Conservation (phyloP, 2,113 vertebrate species). For the Nanorana parkeri region DNA sequence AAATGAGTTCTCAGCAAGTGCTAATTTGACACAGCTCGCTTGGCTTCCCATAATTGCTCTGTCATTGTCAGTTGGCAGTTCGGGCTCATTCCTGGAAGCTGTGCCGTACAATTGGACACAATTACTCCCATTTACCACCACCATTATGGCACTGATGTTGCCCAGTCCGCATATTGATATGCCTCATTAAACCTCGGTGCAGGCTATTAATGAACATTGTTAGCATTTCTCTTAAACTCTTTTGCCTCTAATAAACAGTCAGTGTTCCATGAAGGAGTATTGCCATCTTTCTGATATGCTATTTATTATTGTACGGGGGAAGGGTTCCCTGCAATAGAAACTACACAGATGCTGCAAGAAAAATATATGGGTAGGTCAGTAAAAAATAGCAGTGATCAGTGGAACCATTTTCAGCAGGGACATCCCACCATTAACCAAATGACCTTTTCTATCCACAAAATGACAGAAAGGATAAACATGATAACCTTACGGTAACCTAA, state of each 20-base stretch:
- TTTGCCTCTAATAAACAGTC: slow-evolving; percentile 99
- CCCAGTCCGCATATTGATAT: slow-evolving; percentile 88
- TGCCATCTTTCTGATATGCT: slow-evolving; percentile 95
- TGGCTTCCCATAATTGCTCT: slow-evolving; percentile 99
- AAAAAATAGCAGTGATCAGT: slow-evolving; percentile 69
- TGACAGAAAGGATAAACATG: slow-evolving; percentile 75
- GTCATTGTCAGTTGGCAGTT: slow-evolving; percentile 98
- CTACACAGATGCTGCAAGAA: slow-evolving; percentile 79
- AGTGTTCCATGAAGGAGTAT: slow-evolving; percentile 99
- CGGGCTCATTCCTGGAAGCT: slow-evolving; percentile 87
- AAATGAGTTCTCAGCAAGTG: slow-evolving; percentile 91
- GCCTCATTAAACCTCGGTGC: slow-evolving; percentile 99
- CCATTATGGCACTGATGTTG: slow-evolving; percentile 93
- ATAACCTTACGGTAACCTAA: slow-evolving; percentile 72
- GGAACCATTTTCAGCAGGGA: slow-evolving; percentile 73
- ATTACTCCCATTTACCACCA: slow-evolving; percentile 99
- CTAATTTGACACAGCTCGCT: slow-evolving; percentile 99
- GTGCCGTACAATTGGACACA: slow-evolving; percentile 97
- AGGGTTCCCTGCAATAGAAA: slow-evolving; percentile 76
- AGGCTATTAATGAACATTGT: slow-evolving; percentile 99
- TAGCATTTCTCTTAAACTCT: slow-evolving; percentile 99
- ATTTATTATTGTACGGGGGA: slow-evolving; percentile 94
- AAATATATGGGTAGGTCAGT: slow-evolving; percentile 75
- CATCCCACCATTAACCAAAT: slow-evolving; percentile 75
- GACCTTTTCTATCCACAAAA: slow-evolving; percentile 77